A percentile compares a stretch with the other conserved stretches of the same genome.
Evolutionary conservation across 2,888 invertebrate genomes (phyloP).

Genomic region (Amiota minor): DNA sequence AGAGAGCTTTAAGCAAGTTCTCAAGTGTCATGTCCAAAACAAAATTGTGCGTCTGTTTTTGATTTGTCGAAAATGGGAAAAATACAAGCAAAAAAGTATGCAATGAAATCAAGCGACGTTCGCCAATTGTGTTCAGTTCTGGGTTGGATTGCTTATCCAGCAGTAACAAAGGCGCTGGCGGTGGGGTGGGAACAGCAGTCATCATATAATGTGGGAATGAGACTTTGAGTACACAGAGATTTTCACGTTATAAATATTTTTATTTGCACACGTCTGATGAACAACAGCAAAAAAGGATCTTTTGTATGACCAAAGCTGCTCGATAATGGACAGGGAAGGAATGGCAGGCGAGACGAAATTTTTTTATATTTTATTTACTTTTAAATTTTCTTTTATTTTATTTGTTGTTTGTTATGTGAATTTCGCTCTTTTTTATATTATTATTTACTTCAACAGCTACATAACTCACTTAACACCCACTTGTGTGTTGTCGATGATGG

Average conservation of each 20-base stretch:
- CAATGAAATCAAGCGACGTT: slow-evolving; percentile 11
- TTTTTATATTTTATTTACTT: slow-evolving; percentile 4
- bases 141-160: not conserved
- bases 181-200: not conserved
- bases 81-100: slow-evolving; percentile 35
- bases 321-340: not conserved
- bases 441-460: slow-evolving; percentile 37
- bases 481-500: not conserved
- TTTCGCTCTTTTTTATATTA: slow-evolving; percentile 22
- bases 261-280: slow-evolving; percentile 48
- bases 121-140: not conserved
- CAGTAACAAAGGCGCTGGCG: not conserved
- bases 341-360: not conserved
- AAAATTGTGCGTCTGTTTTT: slow-evolving; percentile 71
- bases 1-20: slow-evolving; percentile 55
- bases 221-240: slow-evolving; percentile 22
- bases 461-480: slow-evolving; percentile 59
- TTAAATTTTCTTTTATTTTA: not conserved
- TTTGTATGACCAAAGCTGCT: not conserved
- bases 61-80: slow-evolving; percentile 69
- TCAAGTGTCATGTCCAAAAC: slow-evolving; percentile 72
- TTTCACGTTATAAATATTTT: slow-evolving; percentile 66
- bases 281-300: slow-evolving; percentile 6
- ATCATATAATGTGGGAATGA: not conserved
- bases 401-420: slow-evolving; percentile 13